Percentiles rank a stretch among this genome's conserved stretches.
Conservation (phyloP, 2,113 vertebrate species). For the Tragulus kanchil region DNA sequence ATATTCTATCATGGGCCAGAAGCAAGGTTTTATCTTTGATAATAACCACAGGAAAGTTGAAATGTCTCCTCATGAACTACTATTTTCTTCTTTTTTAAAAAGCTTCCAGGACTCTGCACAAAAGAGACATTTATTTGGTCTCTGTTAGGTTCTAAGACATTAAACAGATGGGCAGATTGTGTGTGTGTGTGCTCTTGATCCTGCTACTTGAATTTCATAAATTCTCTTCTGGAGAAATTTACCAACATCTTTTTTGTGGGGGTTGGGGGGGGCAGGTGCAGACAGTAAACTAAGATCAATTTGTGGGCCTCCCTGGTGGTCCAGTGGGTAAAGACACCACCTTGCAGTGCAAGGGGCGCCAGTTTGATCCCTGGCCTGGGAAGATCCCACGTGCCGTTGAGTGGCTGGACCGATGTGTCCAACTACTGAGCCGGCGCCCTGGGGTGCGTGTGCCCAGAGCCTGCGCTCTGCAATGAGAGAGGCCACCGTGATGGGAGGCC, state of each 20-base stretch:
- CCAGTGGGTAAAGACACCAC: too few species aligned
- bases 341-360: too few species aligned
- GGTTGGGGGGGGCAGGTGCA: not conserved
- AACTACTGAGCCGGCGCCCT: too few species aligned
- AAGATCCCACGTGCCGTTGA: too few species aligned
- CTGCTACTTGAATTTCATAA: slow-evolving; percentile 15
- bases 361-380: too few species aligned
- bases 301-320: not conserved
- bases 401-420: too few species aligned
- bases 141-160: not conserved
- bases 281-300: not conserved
- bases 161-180: not conserved
- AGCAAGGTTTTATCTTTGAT: slow-evolving; percentile 47
- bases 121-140: not conserved
- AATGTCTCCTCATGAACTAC: not conserved
- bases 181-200: not conserved
- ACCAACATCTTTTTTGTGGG: not conserved
- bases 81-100: slow-evolving; percentile 48
- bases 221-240: slow-evolving; percentile 17
- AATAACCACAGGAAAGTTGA: not conserved
- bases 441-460: too few species aligned
- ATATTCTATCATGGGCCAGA: not conserved
- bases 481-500: too few species aligned
- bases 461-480: too few species aligned
- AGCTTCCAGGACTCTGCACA: not conserved